These are phyloP conservation scores for Phyllotreta striolata DNA, from an alignment of 2,888 invertebrate genomes.

Conservation along the genomic window DNA sequence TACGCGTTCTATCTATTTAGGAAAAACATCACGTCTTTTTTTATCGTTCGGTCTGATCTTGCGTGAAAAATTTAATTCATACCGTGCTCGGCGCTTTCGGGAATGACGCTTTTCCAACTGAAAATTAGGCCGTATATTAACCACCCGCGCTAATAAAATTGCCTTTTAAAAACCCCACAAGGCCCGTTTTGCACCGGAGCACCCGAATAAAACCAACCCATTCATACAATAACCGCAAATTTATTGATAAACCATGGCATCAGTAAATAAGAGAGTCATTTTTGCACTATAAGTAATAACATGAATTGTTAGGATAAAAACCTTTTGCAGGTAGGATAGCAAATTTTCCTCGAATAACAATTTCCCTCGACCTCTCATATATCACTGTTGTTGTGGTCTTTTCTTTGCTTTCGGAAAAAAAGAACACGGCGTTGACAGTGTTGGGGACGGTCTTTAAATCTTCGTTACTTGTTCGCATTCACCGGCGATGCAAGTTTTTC, in stretches of 20 bases:
- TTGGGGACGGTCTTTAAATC: slow-evolving; percentile 40
- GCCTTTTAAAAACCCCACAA: slow-evolving; percentile 38
- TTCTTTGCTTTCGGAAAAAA: slow-evolving; percentile 15
- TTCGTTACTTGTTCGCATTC: slow-evolving; percentile 38
- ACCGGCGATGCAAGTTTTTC: slow-evolving; percentile 10
- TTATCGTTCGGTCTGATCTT: slow-evolving; percentile 27
- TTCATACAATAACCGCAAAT: background rate
- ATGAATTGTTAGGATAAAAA: background rate
- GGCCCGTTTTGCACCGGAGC: slow-evolving; percentile 35
- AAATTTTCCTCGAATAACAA: slow-evolving; percentile 1
- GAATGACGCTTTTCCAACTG: slow-evolving; percentile 33
- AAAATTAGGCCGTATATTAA: slow-evolving; percentile 43
- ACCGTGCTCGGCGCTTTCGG: slow-evolving; percentile 31
- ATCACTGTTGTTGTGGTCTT: slow-evolving; percentile 12
- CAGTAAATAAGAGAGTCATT: too few species aligned
- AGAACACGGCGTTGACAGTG: slow-evolving; percentile 36
- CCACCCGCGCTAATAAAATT: slow-evolving; percentile 41
- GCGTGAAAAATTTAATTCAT: slow-evolving; percentile 32
- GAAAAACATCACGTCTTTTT: slow-evolving; percentile 24
- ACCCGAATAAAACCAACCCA: slow-evolving; percentile 37
- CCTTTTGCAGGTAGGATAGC: background rate
- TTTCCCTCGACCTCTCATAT: slow-evolving; percentile 10
- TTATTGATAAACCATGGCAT: too few species aligned
- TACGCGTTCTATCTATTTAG: slow-evolving; percentile 14
- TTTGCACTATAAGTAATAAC: too few species aligned